Percentiles rank a stretch among this genome's conserved stretches.
These are phyloP conservation scores for Odontomyia ornata DNA, from an alignment of 2,888 invertebrate species.

Conservation along the genomic window DNA sequence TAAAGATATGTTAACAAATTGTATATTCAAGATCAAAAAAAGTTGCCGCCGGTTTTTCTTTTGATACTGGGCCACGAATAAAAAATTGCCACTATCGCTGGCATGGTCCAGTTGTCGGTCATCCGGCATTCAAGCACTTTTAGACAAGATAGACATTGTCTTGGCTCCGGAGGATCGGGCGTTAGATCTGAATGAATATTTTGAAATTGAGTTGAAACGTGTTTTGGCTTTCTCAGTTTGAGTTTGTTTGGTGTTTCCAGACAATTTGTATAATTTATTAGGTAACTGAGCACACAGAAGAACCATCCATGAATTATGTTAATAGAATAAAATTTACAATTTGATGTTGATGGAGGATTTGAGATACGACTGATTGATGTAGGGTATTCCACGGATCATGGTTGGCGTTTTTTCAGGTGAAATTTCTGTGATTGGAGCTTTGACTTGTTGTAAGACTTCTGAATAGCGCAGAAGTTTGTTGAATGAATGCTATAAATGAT, in stretches of 20 bases:
- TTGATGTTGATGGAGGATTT: not conserved
- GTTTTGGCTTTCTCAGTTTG: not conserved
- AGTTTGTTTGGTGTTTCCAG: slow-evolving; percentile 2
- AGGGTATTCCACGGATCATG: no score
- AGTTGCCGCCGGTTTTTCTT: slow-evolving; percentile 1
- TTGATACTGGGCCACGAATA: not conserved
- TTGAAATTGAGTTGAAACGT: slow-evolving; percentile 17
- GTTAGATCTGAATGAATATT: slow-evolving; percentile 14
- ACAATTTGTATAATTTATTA: slow-evolving; percentile 29
- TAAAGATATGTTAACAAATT: slow-evolving; percentile 30
- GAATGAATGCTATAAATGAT: no score
- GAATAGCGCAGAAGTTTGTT: no score
- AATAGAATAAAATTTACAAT: slow-evolving; percentile 21
- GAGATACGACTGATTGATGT: no score
- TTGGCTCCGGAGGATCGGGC: not conserved
- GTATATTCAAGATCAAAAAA: slow-evolving; percentile 29
- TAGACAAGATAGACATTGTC: not conserved
- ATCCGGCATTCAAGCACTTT: not conserved
- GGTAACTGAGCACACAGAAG: slow-evolving; percentile 1
- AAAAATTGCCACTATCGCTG: not conserved
- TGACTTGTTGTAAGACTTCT: no score
- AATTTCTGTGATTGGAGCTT: no score
- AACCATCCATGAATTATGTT: slow-evolving; percentile 19
- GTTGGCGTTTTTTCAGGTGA: no score
- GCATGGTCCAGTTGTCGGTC: not conserved